These are phyloP conservation scores for Probosciger aterrimus DNA, from an alignment of 2,113 vertebrate genomes.

Conservation along the genomic window DNA sequence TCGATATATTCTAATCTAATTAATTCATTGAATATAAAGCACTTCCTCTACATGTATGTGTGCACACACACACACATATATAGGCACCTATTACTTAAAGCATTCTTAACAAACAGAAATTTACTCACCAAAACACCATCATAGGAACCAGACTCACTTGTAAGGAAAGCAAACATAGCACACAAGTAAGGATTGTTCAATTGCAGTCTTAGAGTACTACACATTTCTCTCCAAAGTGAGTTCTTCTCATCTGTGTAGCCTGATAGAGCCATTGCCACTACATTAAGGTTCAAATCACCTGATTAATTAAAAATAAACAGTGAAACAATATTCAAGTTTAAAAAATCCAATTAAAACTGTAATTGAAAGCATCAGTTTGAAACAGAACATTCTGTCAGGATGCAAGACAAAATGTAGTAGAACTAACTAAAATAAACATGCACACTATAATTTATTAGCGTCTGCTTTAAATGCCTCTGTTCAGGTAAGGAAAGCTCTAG, in stretches of 20 bases:
- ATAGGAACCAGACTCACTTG: conserved; percentile 92
- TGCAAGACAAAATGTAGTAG: neutral
- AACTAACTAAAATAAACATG: neutral
- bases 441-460: neutral
- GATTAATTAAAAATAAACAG: conserved; percentile 32
- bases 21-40: neutral
- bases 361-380: neutral
- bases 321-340: neutral
- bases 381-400: neutral
- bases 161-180: conserved; percentile 98
- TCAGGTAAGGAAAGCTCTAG: neutral
- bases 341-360: neutral
- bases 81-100: neutral
- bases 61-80: no score
- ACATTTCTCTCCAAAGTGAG: conserved; percentile 99
- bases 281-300: conserved; percentile 98
- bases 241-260: conserved; percentile 96
- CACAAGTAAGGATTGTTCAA: conserved; percentile 94
- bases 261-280: conserved; percentile 97
- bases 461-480: neutral
- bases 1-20: neutral
- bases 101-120: neutral
- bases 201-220: conserved; percentile 90
- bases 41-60: neutral
- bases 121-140: conserved; percentile 91